Evolutionary conservation across 2,888 invertebrate species (phyloP).

Genomic region (Rhagonycha fulva): DNA sequence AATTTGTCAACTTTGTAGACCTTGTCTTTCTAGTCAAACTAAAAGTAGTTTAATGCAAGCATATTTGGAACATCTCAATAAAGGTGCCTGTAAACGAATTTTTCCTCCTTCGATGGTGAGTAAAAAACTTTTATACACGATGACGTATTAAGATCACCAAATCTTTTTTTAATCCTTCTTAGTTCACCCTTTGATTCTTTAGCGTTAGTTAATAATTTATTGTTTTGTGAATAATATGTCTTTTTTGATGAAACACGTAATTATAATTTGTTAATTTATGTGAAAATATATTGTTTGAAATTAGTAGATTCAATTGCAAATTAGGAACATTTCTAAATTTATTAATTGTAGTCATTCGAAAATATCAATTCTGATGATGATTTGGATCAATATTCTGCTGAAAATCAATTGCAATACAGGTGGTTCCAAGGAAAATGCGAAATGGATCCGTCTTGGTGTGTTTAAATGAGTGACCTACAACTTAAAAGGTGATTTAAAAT

Average conservation of each 20-base stretch:
- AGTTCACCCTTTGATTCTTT: no score
- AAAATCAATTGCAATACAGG: conserved; percentile 74
- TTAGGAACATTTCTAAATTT: conserved; percentile 36
- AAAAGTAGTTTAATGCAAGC: conserved; percentile 66
- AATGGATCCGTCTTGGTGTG: conserved; percentile 80
- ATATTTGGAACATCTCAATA: conserved; percentile 79
- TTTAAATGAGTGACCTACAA: conserved; percentile 40
- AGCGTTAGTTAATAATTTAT: no score
- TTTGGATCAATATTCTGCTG: conserved; percentile 62
- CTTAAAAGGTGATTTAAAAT: neutral
- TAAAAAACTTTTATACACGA: neutral
- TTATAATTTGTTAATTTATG: no score
- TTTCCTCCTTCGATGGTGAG: conserved; percentile 73
- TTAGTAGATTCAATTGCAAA: neutral
- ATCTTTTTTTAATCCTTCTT: no score
- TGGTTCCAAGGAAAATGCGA: conserved; percentile 93
- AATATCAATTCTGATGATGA: conserved; percentile 53
- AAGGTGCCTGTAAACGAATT: conserved; percentile 79
- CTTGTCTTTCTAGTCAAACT: conserved; percentile 70
- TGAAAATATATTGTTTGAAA: neutral
- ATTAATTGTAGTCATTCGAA: conserved; percentile 37
- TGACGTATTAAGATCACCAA: no score
- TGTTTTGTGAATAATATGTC: no score
- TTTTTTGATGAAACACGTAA: no score
- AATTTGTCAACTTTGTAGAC: conserved; percentile 78